These are phyloP conservation scores for Saccopteryx bilineata DNA, from an alignment of 2,113 vertebrate genomes.

Conservation along the genomic window DNA sequence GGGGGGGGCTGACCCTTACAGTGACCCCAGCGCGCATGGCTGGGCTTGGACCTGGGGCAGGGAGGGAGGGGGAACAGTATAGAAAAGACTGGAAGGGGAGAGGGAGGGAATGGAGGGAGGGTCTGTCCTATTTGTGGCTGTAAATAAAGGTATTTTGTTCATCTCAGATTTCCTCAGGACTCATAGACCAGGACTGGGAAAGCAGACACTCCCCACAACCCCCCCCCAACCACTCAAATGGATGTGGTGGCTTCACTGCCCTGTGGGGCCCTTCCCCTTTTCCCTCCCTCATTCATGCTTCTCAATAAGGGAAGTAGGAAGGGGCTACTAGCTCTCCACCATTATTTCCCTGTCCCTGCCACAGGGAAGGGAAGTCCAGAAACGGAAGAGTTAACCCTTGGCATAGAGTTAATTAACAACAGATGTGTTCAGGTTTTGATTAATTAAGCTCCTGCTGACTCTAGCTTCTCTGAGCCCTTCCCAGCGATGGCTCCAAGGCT, in stretches of 20 bases:
- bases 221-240: background rate
- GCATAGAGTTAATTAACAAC: slow-evolving; percentile 84
- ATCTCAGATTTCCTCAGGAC: slow-evolving; percentile 56
- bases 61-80: background rate
- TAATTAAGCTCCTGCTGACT: slow-evolving; percentile 85
- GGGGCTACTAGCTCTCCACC: fast-evolving
- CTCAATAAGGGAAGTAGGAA: background rate
- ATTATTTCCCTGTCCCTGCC: background rate
- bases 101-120: slow-evolving; percentile 37
- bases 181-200: background rate
- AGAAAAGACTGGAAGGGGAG: slow-evolving; percentile 69
- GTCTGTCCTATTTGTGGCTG: slow-evolving; percentile 79
- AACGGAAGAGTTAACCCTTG: slow-evolving; percentile 83
- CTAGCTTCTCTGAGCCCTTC: slow-evolving; percentile 63
- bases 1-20: background rate
- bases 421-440: slow-evolving; percentile 85
- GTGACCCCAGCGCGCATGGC: slow-evolving; percentile 16
- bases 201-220: background rate
- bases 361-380: background rate
- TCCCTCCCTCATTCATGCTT: background rate
- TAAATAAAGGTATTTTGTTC: slow-evolving; percentile 87
- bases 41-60: background rate
- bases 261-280: background rate
- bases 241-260: background rate
- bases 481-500: background rate